These are phyloP conservation scores for Coracias cyanogaster DNA, from an alignment of 2,797 vertebrate species.

Conservation along the genomic window DNA sequence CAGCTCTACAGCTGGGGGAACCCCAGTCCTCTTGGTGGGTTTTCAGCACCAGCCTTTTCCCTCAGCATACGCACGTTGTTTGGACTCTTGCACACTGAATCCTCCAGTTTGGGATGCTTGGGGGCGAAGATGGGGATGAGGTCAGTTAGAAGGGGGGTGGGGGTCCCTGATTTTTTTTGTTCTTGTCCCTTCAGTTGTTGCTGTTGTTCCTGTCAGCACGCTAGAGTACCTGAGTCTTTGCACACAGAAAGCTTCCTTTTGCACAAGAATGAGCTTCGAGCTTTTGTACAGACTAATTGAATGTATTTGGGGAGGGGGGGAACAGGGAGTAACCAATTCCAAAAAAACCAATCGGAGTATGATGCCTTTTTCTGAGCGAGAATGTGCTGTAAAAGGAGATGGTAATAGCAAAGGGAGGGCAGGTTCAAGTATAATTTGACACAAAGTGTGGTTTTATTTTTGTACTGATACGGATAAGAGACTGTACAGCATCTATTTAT, in stretches of 20 bases:
- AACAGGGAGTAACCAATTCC: conserved; percentile 34
- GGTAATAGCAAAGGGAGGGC: conserved; percentile 64
- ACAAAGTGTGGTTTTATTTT: conserved; percentile 83
- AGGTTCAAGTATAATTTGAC: conserved; percentile 69
- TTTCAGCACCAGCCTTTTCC: conserved; percentile 13
- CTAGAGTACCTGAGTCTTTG: conserved; percentile 68
- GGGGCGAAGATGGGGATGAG: background rate
- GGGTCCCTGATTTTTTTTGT: background rate
- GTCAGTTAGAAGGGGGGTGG: background rate
- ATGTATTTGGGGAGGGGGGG: conserved; percentile 75
- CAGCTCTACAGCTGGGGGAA: background rate
- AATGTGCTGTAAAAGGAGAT: conserved; percentile 60
- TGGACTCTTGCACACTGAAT: background rate
- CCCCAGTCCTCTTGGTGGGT: background rate
- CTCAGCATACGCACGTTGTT: background rate
- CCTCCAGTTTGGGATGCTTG: background rate
- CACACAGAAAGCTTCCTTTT: conserved; percentile 79
- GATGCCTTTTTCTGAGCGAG: conserved; percentile 63
- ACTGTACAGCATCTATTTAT: conserved; percentile 86
- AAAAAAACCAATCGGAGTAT: conserved; percentile 49
- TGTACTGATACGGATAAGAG: conserved; percentile 83
- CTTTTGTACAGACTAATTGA: conserved; percentile 82
- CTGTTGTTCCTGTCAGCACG: conserved; percentile 51
- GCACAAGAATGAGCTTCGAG: conserved; percentile 80
- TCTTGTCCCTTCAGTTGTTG: conserved; percentile 33